phyloP scores from a whole-genome alignment of 2,888 invertebrate genomes.

The Yponomeuta cagnagella region DNA sequence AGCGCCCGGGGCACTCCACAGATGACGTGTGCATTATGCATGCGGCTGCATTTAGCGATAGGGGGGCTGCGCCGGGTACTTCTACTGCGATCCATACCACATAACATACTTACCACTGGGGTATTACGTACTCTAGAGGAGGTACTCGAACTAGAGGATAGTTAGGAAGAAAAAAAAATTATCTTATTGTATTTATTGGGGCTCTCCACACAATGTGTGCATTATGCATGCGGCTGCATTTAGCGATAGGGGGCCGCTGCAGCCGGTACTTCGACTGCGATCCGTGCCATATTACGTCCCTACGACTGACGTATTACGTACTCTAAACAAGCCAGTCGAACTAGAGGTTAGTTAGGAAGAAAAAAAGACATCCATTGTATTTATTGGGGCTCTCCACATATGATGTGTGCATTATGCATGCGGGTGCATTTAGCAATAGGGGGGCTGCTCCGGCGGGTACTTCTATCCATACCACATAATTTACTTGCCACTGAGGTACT shows the following conservation, averaged over 20 bases:
- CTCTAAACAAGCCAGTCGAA: no score
- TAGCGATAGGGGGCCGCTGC: slow-evolving; percentile 42
- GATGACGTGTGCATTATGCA: slow-evolving; percentile 68
- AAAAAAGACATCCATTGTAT: no score
- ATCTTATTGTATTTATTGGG: slow-evolving; percentile 21
- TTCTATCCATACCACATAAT: no score
- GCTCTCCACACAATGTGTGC: slow-evolving; percentile 54
- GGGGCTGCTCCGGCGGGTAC: no score
- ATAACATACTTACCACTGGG: neutral
- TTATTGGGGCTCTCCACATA: no score
- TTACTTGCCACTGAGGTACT: no score
- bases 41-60: slow-evolving; percentile 58
- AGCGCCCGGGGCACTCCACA: slow-evolving; percentile 42
- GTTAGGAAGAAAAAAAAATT: no score
- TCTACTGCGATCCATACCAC: slow-evolving; percentile 2
- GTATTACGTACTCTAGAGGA: neutral
- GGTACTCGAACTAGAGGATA: neutral
- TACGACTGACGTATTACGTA: neutral
- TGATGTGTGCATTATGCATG: no score
- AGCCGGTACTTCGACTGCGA: slow-evolving; percentile 9
- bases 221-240: slow-evolving; percentile 64
- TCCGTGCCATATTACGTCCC: neutral
- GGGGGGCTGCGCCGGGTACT: slow-evolving; percentile 25
- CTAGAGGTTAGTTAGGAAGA: no score
- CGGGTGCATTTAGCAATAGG: no score